Evolutionary conservation across 2,113 vertebrate genomes (phyloP), one percentile per base, ranked within the genome.

Genomic region (Lophotis ruficrista): DNA sequence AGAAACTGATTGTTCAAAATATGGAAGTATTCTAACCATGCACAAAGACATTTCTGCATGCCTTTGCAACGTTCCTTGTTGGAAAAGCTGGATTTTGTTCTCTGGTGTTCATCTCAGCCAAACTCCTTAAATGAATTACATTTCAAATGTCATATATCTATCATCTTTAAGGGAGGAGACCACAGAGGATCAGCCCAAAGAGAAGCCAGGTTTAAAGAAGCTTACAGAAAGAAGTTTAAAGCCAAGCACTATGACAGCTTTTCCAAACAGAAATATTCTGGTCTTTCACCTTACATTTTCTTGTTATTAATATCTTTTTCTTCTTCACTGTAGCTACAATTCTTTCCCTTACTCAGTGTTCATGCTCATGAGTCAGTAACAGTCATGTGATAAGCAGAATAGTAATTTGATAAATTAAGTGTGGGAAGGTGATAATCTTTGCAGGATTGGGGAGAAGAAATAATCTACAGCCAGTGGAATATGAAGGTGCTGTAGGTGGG

Each of bases 1-100:
- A 95, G 83, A 96, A 96, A 96, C 51, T 87, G 92, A 95, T 97
- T 92, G 88, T 94, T 96, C 89, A 78, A 91, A 97, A 96, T 95
- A 87, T 20, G 93, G 12, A 91, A 97, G 61, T 91, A 96, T 96
- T 96, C 83, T 61, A 95, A 53, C 87, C 94, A 95, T 84, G 94
- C 89, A 91, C 91, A 95, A 91, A 95, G 93, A 92, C 91, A 92
- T 91, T 94, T 95, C 64, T 96, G 72, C 95, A 92, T 93, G 90
- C 64, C 72, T 92, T 96, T 94, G 92, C 94, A 93, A 88, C 83
- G 83, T 71, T 95, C 79, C 64, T 73, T 84, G 88, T n/a, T n/a
- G n/a, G n/a, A n/a, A n/a, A n/a, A 95, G 69, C 47, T 88, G 92
- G 68, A 90, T 81, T 96, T 90, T 95, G 50, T 79, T 88, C 56